These are phyloP conservation scores for Drosophila lini DNA, from an alignment of 1,140 invertebrate genomes.

Conservation along the genomic window DNA sequence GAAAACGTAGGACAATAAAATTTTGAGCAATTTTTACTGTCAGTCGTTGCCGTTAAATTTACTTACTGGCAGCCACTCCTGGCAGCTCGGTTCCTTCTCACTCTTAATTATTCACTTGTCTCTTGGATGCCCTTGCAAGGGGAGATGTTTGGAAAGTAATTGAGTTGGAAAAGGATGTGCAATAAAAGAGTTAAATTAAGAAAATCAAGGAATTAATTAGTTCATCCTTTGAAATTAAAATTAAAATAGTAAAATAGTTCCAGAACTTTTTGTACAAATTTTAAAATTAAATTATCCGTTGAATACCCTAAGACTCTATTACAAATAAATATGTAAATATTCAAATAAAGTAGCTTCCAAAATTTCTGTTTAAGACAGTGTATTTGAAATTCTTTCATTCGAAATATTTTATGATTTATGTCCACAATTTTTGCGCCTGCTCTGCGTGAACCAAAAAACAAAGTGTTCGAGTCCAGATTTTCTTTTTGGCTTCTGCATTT, in stretches of 20 bases:
- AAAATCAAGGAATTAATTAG: background rate
- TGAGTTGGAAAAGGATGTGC: conserved; percentile 1
- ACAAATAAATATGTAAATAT: no score
- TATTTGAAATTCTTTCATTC: background rate
- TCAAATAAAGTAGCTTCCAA: no score
- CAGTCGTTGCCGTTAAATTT: conserved; percentile 44
- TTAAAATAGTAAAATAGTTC: no score
- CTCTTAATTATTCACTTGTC: conserved; percentile 44
- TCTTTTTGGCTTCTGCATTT: conserved; percentile 40
- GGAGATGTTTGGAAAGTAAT: background rate
- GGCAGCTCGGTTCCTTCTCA: conserved; percentile 22
- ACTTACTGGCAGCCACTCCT: conserved; percentile 31
- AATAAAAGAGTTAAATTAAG: background rate
- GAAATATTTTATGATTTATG: background rate
- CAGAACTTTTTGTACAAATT: no score
- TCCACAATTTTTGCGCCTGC: conserved; percentile 6
- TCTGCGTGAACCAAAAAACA: conserved; percentile 10
- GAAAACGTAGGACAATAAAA: conserved; percentile 42
- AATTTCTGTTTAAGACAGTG: background rate
- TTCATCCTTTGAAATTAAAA: no score
- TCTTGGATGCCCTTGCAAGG: background rate
- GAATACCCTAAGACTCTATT: background rate
- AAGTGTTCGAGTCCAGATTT: background rate
- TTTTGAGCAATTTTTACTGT: conserved; percentile 52
- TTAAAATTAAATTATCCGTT: background rate